These are phyloP conservation scores for Petrolisthes cinctipes DNA, from an alignment of 2,888 invertebrate species.

Conservation along the genomic window DNA sequence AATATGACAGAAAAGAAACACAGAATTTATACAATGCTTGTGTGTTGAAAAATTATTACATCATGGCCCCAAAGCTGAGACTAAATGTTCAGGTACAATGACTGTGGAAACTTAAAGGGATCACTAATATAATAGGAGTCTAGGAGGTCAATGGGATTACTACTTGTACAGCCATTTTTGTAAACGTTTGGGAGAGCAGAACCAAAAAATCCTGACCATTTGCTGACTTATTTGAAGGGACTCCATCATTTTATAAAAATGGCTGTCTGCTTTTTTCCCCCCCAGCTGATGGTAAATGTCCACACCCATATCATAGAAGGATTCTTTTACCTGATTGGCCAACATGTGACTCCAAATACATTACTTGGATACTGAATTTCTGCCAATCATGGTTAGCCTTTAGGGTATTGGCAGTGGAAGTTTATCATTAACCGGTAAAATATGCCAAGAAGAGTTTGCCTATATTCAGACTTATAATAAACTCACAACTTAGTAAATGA, in stretches of 20 bases:
- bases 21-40: too few relatives aligned
- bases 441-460: slow-evolving; percentile 5
- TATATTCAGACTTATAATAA: slow-evolving; percentile 6
- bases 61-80: slow-evolving; percentile 26
- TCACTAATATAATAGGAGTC: neutral
- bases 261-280: too few relatives aligned
- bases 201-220: neutral
- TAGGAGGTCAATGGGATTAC: neutral
- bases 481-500: slow-evolving; percentile 17
- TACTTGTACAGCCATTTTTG: neutral
- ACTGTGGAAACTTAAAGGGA: slow-evolving; percentile 6
- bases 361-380: too few relatives aligned
- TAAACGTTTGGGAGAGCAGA: neutral
- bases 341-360: too few relatives aligned
- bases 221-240: too few relatives aligned
- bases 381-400: too few relatives aligned
- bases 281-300: too few relatives aligned
- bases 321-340: too few relatives aligned
- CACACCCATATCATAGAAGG: too few relatives aligned
- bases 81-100: slow-evolving; percentile 29
- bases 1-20: too few relatives aligned
- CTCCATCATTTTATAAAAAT: too few relatives aligned
- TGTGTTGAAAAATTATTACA: neutral
- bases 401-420: neutral
- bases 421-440: slow-evolving; percentile 10